A percentile compares a stretch with the other conserved stretches of the same genome.
phyloP scores from a whole-genome alignment of 2,113 vertebrate species.

The Mionectes macconnelli region DNA sequence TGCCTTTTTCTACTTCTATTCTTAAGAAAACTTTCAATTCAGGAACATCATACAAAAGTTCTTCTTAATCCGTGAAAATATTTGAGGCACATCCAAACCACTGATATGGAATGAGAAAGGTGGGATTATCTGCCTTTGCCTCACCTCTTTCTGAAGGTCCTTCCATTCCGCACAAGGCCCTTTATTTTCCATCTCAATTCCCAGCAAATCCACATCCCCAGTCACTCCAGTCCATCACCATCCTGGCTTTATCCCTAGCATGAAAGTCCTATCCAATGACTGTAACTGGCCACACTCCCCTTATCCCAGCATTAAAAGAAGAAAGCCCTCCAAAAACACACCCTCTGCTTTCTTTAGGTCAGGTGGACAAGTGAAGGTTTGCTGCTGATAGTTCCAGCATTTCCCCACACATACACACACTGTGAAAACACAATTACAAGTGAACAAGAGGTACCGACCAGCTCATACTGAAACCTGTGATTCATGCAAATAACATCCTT shows the following conservation, averaged over 20 bases:
- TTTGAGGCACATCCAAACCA: not conserved
- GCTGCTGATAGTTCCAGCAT: constrained; percentile 5
- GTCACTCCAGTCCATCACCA: not conserved
- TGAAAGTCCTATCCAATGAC: not conserved
- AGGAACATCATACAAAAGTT: not conserved
- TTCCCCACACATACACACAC: not conserved
- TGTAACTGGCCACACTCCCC: not conserved
- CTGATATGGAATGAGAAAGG: not conserved
- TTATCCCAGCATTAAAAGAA: not conserved
- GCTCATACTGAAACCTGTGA: not conserved
- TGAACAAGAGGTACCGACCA: not conserved
- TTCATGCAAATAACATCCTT: constrained; percentile 1
- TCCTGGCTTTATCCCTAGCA: not conserved
- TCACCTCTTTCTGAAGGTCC: not conserved
- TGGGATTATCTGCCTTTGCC: not conserved
- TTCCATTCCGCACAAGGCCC: not conserved
- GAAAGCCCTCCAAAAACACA: not conserved
- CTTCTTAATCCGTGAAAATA: not conserved
- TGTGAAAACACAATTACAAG: not conserved
- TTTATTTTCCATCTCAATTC: not conserved
- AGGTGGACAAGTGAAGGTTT: not conserved
- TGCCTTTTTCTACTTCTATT: not conserved
- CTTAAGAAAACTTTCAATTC: not conserved
- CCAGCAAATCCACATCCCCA: not conserved
- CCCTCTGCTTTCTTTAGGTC: not conserved